Evolutionary conservation across 2,888 invertebrate species (phyloP).

Genomic region (Agrochola litura): DNA sequence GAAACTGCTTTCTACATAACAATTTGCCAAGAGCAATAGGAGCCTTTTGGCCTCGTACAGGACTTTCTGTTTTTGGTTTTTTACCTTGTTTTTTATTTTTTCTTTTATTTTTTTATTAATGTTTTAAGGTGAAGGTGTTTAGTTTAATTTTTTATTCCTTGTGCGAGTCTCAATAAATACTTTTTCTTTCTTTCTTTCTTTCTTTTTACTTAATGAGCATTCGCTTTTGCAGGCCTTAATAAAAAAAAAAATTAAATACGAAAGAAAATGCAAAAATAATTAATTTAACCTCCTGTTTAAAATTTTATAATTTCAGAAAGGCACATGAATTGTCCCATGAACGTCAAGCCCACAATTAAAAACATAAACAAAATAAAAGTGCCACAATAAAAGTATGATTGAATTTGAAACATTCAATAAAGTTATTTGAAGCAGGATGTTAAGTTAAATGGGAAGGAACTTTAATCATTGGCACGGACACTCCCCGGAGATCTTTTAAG

Average conservation of each 20-base stretch:
- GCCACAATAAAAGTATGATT: constrained; percentile 49
- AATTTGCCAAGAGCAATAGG: too few relatives aligned
- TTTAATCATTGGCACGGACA: constrained; percentile 68
- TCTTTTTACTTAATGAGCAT: too few relatives aligned
- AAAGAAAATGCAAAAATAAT: too few relatives aligned
- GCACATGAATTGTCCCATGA: not conserved
- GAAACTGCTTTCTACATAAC: too few relatives aligned
- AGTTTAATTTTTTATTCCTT: too few relatives aligned
- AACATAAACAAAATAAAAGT: constrained; percentile 19
- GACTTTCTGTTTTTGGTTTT: too few relatives aligned
- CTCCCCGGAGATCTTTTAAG: constrained; percentile 63
- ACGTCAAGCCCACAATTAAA: not conserved
- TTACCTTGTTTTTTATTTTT: too few relatives aligned
- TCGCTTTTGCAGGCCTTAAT: not conserved
- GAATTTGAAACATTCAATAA: constrained; percentile 62
- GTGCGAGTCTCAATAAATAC: too few relatives aligned
- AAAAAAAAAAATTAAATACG: not conserved
- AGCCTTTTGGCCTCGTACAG: too few relatives aligned
- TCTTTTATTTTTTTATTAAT: too few relatives aligned
- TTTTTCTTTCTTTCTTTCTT: too few relatives aligned
- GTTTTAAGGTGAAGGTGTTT: too few relatives aligned
- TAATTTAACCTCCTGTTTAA: not conserved
- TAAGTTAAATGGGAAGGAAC: constrained; percentile 65
- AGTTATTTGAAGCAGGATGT: constrained; percentile 58
- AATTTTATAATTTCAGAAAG: not conserved